A percentile compares a stretch with the other conserved stretches of the same genome.
phyloP scores from a whole-genome alignment of 2,888 invertebrate species.

The Netelia fuscicornis region DNA sequence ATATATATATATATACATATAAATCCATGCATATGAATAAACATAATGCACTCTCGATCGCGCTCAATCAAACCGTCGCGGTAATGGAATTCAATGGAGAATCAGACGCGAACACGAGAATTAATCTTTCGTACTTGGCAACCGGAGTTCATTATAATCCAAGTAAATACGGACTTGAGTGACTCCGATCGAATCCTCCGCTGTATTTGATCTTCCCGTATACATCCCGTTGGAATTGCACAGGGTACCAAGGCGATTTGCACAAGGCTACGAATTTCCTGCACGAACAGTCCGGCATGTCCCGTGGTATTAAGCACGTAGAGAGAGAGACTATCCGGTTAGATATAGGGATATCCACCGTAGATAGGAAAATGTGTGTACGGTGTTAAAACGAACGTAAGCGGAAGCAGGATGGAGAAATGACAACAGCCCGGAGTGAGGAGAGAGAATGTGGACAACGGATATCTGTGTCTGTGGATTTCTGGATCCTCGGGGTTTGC shows the following conservation, averaged over 20 bases:
- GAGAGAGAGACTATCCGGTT: neutral
- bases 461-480: constrained; percentile 32
- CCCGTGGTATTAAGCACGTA: constrained; percentile 37
- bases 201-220: neutral
- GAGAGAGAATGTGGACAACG: constrained; percentile 45
- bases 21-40: too few relatives aligned
- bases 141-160: neutral
- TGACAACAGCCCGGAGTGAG: constrained; percentile 25
- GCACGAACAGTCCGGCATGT: neutral
- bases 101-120: neutral
- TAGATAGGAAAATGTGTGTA: constrained; percentile 2
- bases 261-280: constrained; percentile 9
- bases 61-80: too few relatives aligned
- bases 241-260: constrained; percentile 21
- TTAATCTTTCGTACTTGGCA: constrained; percentile 15
- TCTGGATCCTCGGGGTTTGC: constrained; percentile 41
- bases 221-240: neutral
- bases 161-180: constrained; percentile 8
- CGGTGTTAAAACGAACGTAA: constrained; percentile 8
- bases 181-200: neutral
- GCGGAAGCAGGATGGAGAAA: constrained; percentile 32
- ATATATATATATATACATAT: too few relatives aligned
- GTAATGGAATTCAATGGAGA: too few relatives aligned
- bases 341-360: neutral
- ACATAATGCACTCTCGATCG: too few relatives aligned